phyloP scores from a whole-genome alignment of 1,140 invertebrate species.

The Neuroterus valhalla region DNA sequence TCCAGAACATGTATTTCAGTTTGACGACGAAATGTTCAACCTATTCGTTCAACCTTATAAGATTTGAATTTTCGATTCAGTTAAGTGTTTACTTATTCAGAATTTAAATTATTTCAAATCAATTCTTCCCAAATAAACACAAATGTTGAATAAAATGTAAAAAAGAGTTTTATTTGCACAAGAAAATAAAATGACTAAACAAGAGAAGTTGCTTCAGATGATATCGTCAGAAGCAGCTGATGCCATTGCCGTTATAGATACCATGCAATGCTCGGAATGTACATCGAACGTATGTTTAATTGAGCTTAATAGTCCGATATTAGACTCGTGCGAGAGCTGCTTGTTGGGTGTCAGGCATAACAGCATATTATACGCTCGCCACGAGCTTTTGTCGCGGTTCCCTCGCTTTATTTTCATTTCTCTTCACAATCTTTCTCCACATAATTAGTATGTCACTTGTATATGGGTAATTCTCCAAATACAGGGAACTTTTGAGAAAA shows the following conservation, averaged over 20 bases:
- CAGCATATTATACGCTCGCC: constrained; percentile 53
- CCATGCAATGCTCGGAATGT: constrained; percentile 65
- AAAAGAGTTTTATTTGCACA: no score
- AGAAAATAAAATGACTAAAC: constrained; percentile 1
- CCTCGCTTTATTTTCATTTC: constrained; percentile 45
- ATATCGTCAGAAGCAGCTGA: constrained; percentile 20
- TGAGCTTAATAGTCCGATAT: constrained; percentile 71
- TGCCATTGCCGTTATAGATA: constrained; percentile 30
- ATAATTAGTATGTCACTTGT: neutral
- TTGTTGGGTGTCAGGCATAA: constrained; percentile 51
- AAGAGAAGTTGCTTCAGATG: neutral
- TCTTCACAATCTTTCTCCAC: constrained; percentile 33
- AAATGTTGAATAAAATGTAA: no score
- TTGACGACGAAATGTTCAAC: no score
- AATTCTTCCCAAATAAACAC: no score
- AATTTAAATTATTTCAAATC: no score
- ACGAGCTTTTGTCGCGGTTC: constrained; percentile 40
- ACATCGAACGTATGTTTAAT: constrained; percentile 66
- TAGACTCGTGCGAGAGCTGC: constrained; percentile 63
- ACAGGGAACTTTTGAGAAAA: no score
- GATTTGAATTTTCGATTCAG: no score
- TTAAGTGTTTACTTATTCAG: no score
- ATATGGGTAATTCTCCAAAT: no score
- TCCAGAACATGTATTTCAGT: no score
- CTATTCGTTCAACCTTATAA: no score